Base-by-base conservation (phyloP, 2,113 vertebrate species). In the Tylochromis polylepis region DNA sequence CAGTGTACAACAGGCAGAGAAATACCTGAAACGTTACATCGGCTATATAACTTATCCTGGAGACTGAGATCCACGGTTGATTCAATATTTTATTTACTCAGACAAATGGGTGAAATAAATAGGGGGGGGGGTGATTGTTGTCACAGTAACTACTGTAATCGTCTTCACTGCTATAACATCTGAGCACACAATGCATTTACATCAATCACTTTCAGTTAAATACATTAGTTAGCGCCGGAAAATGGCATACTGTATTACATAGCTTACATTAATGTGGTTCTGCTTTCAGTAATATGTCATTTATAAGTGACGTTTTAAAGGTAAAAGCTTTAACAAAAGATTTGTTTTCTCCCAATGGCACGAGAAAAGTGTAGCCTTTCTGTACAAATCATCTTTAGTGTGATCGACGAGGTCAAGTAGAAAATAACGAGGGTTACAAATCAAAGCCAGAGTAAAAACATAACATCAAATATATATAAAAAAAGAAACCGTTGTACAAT, bases 71-170 rank as follows among this genome's bases (percentile, higher is more conserved):
- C 12, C 12, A 85, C 55, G 11, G 70, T 86, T 82, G 84, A 93
- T 87, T 94, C 57, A 89, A 81, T 36, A 46, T 90, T 95, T 95
- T 95, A 95, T 95, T 95, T 79, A 94, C 18, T 24, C 62, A 88
- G 83, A 89, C 60, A 85, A 58, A 87, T 10, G 38, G 84, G 57
- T 88, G 62, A 88, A 89, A 93, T 94, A 93, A 93, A 93, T 92
- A 92, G 22, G 27, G 27, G 46, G 24, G 9, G 46, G 70, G 14
- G 9, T 55, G 56, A 79, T 84, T 89, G 11, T 72, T 46, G 18
- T 86, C 55, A 84, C 9, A 31, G 55, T 65, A 79, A 79, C 78
- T 82, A 80, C 10, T 86, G 51, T 11, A 29, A 34, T 88, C 18
- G 3, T 27, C 78, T 51, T 82, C 82, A 90, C 82, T 46, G 80